A percentile compares a stretch with the other conserved stretches of the same genome.
phyloP scores from a whole-genome alignment of 2,797 vertebrate species.

The Enteromius viviparus region DNA sequence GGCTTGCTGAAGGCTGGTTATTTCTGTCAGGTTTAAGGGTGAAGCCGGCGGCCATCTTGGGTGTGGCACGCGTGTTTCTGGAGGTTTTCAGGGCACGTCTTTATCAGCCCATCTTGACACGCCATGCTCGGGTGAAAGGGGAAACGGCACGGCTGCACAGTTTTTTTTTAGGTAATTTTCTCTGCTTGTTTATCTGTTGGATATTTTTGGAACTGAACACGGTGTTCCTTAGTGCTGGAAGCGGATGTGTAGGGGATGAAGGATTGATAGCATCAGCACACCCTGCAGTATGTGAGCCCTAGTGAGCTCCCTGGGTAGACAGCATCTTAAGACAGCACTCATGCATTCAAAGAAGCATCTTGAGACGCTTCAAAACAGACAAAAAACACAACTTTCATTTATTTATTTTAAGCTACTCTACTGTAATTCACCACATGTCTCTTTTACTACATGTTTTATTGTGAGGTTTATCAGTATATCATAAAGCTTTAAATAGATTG shows the following conservation, averaged over 20 bases:
- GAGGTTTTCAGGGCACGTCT: slow-evolving; percentile 10
- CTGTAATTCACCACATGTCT: too few relatives aligned
- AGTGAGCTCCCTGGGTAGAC: neutral
- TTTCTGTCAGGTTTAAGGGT: neutral
- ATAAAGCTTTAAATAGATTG: neutral
- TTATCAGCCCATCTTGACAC: slow-evolving; percentile 48
- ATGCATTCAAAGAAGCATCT: too few relatives aligned
- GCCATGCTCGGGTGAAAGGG: slow-evolving; percentile 12
- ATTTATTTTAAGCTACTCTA: too few relatives aligned
- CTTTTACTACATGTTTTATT: too few relatives aligned
- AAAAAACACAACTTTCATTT: too few relatives aligned
- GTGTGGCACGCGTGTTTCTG: slow-evolving; percentile 10
- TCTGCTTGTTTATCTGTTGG: slow-evolving; percentile 43
- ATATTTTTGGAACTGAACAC: slow-evolving; percentile 56
- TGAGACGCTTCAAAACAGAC: too few relatives aligned
- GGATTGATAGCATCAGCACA: neutral
- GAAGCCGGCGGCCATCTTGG: slow-evolving; percentile 36
- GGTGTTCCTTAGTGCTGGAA: slow-evolving; percentile 16
- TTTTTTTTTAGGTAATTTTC: slow-evolving; percentile 32
- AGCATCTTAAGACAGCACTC: neutral
- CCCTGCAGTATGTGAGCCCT: too few relatives aligned
- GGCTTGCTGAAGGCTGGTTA: neutral
- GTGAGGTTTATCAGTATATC: too few relatives aligned
- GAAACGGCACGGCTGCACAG: neutral
- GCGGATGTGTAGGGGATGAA: slow-evolving; percentile 12